These are phyloP conservation scores for Chrysemys picta DNA, from an alignment of 2,113 vertebrate genomes.

Conservation along the genomic window DNA sequence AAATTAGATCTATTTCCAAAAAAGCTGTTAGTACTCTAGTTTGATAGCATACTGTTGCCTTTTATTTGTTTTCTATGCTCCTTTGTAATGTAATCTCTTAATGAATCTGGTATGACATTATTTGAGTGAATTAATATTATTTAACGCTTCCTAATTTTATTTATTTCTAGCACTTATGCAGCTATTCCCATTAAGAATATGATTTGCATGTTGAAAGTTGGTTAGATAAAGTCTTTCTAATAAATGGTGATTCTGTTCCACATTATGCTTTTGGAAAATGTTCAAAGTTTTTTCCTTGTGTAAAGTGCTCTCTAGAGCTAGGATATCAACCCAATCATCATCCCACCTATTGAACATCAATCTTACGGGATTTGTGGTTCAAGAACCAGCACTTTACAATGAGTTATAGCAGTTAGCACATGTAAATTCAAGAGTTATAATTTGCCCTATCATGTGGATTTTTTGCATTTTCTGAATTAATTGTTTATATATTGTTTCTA, in stretches of 20 bases:
- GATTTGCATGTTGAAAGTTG: neutral
- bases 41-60: neutral
- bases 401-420: neutral
- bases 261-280: neutral
- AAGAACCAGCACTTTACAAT: neutral
- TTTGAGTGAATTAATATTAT: neutral
- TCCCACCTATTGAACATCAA: neutral
- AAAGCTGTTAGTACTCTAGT: neutral
- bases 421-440: neutral
- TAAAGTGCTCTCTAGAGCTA: neutral
- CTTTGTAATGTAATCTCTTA: neutral
- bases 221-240: neutral
- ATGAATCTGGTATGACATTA: neutral
- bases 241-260: neutral
- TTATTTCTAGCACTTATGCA: neutral
- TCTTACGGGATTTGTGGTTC: neutral
- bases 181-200: neutral
- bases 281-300: neutral
- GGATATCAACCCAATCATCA: neutral
- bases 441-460: neutral
- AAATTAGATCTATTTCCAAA: neutral
- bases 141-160: neutral
- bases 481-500: neutral
- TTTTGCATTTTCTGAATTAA: neutral
- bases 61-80: neutral